A percentile compares a stretch with the other conserved stretches of the same genome.
These are phyloP conservation scores for Acanthaster planci DNA, from an alignment of 35 echinoderm and acorn worm genomes.

Conservation along the genomic window DNA sequence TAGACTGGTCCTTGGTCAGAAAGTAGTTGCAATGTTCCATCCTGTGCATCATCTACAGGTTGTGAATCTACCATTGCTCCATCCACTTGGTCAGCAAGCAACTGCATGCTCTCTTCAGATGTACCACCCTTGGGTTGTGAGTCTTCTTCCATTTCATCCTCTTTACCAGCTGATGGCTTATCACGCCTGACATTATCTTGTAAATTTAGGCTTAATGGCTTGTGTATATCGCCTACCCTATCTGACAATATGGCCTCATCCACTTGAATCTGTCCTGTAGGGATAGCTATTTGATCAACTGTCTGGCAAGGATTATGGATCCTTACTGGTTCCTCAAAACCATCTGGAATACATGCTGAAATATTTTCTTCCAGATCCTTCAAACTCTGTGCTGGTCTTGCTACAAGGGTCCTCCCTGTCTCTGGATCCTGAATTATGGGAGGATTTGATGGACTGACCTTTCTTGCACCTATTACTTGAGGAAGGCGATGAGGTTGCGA, in stretches of 20 bases:
- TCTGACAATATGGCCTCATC: no score
- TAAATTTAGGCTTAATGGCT: no score
- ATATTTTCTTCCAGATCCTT: neutral
- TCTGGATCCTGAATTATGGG: neutral
- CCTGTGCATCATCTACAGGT: neutral
- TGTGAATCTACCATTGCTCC: neutral
- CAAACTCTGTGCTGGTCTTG: neutral
- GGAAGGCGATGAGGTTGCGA: neutral
- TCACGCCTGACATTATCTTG: neutral
- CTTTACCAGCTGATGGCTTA: neutral
- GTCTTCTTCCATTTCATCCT: neutral
- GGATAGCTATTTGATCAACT: no score
- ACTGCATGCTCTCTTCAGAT: neutral
- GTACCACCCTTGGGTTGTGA: neutral
- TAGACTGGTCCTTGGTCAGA: conserved; percentile 55
- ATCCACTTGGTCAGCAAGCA: conserved; percentile 22
- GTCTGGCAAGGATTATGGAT: no score
- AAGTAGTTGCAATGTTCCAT: conserved; percentile 28
- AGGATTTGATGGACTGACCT: neutral
- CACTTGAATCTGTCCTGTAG: no score
- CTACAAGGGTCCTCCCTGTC: neutral
- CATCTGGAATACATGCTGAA: no score
- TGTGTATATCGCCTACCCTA: no score
- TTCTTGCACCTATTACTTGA: neutral
- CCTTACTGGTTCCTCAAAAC: no score